These are phyloP conservation scores for Ceratina japonica DNA, from an alignment of 1,140 invertebrate genomes.

Conservation along the genomic window DNA sequence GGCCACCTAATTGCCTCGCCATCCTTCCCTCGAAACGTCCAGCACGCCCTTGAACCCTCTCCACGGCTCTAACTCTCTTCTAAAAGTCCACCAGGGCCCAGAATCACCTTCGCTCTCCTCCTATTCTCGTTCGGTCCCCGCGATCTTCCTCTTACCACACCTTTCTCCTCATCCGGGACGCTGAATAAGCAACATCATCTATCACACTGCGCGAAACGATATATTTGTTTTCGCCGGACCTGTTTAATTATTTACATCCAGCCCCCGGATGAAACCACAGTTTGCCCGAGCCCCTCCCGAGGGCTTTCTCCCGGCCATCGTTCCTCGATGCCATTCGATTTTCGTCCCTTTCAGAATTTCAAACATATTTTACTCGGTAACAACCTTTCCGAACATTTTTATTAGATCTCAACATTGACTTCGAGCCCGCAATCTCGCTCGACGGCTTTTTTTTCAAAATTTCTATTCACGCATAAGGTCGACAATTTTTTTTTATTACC, in stretches of 20 bases:
- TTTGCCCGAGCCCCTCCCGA: constrained; percentile 14
- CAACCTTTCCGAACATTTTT: too few species aligned
- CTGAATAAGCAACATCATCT: constrained; percentile 77
- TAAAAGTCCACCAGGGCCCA: constrained; percentile 65
- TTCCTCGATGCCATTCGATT: neutral
- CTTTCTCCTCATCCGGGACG: constrained; percentile 56
- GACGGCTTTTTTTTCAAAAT: too few species aligned
- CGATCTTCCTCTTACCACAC: constrained; percentile 46
- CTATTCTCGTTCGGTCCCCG: constrained; percentile 49
- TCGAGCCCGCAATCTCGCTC: too few species aligned
- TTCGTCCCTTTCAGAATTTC: neutral
- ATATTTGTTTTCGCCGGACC: constrained; percentile 77
- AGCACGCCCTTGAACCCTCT: constrained; percentile 75
- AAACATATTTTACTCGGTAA: too few species aligned
- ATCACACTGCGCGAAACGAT: constrained; percentile 78
- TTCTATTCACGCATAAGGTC: too few species aligned
- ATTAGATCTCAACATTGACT: too few species aligned
- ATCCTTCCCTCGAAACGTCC: constrained; percentile 68
- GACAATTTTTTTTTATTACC: too few species aligned
- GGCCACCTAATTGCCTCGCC: constrained; percentile 77
- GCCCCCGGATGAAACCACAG: constrained; percentile 47
- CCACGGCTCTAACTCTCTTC: constrained; percentile 55
- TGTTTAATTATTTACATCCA: constrained; percentile 77
- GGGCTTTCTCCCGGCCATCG: constrained; percentile 14
- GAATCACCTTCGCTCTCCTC: constrained; percentile 36